Conservation (phyloP, 92 coral and sea anemone genomes). For the Diadumene lineata region DNA sequence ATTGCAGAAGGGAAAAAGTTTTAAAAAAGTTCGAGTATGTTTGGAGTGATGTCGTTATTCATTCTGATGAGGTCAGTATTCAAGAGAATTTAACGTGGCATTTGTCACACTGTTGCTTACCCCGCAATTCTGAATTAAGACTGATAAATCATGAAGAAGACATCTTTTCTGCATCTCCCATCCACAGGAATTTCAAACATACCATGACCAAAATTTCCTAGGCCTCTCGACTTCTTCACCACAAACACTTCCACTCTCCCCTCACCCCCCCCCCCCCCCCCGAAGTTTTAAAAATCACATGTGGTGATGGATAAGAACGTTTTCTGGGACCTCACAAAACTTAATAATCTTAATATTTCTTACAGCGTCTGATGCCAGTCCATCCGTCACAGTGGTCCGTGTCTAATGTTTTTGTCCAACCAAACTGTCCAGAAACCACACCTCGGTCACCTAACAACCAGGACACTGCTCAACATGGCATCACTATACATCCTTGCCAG, state of each 20-base stretch:
- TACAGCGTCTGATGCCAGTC: conserved; percentile 30
- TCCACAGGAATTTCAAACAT: no score
- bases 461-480: neutral
- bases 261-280: no score
- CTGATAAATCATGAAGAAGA: no score
- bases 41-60: conserved; percentile 25
- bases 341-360: no score
- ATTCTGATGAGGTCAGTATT: conserved; percentile 17
- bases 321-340: no score
- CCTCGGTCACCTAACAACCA: neutral
- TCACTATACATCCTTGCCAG: neutral
- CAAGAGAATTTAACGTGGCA: neutral
- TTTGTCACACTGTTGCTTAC: neutral
- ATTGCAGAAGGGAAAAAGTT: neutral
- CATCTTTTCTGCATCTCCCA: no score
- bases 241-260: no score
- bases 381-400: conserved; percentile 16
- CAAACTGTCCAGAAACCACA: conserved; percentile 11
- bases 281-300: no score
- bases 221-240: no score
- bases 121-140: no score
- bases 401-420: conserved; percentile 18
- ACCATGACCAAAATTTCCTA: no score
- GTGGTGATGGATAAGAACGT: no score
- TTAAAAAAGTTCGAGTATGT: conserved; percentile 10